Percentiles rank a stretch among this genome's conserved stretches.
Conservation (phyloP, 2,888 invertebrate species). For the Drosophila mimica region DNA sequence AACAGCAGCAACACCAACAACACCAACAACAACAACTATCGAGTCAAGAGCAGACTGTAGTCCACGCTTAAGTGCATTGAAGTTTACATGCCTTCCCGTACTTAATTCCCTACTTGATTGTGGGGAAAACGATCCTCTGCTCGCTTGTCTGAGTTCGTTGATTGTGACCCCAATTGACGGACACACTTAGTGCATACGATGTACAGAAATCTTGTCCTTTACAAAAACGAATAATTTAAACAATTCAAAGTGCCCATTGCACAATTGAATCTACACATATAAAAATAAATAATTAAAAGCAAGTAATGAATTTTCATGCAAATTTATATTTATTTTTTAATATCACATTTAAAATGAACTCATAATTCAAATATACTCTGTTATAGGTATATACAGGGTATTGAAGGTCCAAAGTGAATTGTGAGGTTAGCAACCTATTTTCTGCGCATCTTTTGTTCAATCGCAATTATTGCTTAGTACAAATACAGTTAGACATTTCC, state of each 20-base stretch:
- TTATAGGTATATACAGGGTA: neutral
- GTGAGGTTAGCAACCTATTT: conserved; percentile 22
- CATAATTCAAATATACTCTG: neutral
- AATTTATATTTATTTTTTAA: neutral
- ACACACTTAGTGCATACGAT: conserved; percentile 4
- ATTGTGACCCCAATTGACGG: conserved; percentile 40
- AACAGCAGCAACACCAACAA: conserved; percentile 10
- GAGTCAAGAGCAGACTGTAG: conserved; percentile 27
- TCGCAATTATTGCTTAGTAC: neutral
- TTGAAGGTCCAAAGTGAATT: neutral
- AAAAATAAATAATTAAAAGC: neutral
- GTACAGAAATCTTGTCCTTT: conserved; percentile 4
- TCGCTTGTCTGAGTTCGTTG: conserved; percentile 1
- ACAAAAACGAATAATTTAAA: neutral
- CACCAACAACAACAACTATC: conserved; percentile 10
- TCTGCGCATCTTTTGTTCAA: neutral
- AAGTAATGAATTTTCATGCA: neutral
- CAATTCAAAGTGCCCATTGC: neutral
- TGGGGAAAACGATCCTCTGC: conserved; percentile 39
- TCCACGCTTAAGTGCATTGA: conserved; percentile 16
- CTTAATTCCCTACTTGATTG: conserved; percentile 6
- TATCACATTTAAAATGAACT: neutral
- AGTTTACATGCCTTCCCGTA: conserved; percentile 14
- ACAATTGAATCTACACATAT: conserved; percentile 3
- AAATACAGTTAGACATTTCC: neutral